Percentiles rank a stretch among this genome's conserved stretches.
phyloP scores from a whole-genome alignment of 2,888 invertebrate genomes.

The Brassicogethes aeneus region DNA sequence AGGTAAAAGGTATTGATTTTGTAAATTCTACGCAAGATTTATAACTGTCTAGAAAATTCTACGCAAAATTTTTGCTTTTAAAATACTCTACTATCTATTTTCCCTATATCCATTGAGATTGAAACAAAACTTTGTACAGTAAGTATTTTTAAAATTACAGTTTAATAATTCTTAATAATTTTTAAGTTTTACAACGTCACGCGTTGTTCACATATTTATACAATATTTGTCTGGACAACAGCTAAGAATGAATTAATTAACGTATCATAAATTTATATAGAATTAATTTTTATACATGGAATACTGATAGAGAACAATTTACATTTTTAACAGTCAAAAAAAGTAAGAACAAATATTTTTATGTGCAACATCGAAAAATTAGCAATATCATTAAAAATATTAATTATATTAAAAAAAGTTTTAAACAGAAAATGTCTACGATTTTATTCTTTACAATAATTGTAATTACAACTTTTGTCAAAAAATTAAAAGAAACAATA shows the following conservation, averaged over 20 bases:
- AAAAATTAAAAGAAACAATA: too few relatives aligned
- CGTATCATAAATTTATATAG: constrained; percentile 10
- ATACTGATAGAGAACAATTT: neutral
- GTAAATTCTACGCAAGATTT: too few relatives aligned
- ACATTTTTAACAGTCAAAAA: neutral
- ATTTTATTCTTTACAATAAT: too few relatives aligned
- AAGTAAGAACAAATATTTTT: too few relatives aligned
- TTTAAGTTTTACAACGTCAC: neutral
- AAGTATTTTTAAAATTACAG: neutral
- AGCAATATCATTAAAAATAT: too few relatives aligned
- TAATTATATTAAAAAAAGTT: too few relatives aligned
- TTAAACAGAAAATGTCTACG: too few relatives aligned
- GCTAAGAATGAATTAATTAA: constrained; percentile 13
- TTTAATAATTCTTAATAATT: neutral
- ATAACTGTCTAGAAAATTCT: too few relatives aligned
- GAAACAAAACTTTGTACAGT: neutral
- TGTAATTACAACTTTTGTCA: too few relatives aligned
- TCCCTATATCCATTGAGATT: neutral
- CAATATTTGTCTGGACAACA: constrained; percentile 16
- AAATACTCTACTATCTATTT: neutral
- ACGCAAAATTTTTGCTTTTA: too few relatives aligned
- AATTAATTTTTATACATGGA: neutral
- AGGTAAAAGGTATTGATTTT: too few relatives aligned
- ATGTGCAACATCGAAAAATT: too few relatives aligned
- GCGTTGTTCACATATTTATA: neutral